Conservation (phyloP, 2,797 vertebrate genomes). For the Oreonectes daqikongensis region DNA sequence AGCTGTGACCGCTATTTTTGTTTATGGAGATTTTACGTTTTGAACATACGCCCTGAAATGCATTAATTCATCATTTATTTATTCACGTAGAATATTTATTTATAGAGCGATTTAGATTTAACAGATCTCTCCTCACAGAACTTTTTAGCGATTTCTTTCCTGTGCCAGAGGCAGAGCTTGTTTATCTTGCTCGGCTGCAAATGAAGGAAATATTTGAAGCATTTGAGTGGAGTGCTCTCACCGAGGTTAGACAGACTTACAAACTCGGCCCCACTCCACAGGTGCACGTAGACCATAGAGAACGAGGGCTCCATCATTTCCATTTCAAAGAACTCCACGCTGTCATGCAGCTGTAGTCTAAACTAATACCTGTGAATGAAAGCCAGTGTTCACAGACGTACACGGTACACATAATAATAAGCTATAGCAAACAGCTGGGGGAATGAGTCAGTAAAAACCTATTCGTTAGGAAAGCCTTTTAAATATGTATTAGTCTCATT, state of each 20-base stretch:
- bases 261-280: constrained; percentile 58
- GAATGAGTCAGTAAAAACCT: constrained; percentile 58
- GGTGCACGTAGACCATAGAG: constrained; percentile 56
- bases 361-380: constrained; percentile 62
- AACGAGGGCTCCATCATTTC: constrained; percentile 61
- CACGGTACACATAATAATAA: constrained; percentile 25
- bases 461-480: constrained; percentile 48
- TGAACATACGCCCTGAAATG: neutral
- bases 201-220: constrained; percentile 19
- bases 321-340: constrained; percentile 68
- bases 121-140: neutral
- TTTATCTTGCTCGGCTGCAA: constrained; percentile 16
- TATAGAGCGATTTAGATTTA: constrained; percentile 14
- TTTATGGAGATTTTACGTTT: neutral
- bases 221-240: constrained; percentile 24
- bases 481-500: constrained; percentile 66
- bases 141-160: neutral
- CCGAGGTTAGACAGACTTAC: constrained; percentile 23
- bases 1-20: neutral
- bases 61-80: neutral
- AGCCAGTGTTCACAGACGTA: constrained; percentile 50
- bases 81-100: constrained; percentile 11
- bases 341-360: constrained; percentile 48
- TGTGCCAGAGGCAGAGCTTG: neutral
- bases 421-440: constrained; percentile 58